These are phyloP conservation scores for Clinocottus analis DNA, from an alignment of 2,113 vertebrate genomes.

Conservation along the genomic window DNA sequence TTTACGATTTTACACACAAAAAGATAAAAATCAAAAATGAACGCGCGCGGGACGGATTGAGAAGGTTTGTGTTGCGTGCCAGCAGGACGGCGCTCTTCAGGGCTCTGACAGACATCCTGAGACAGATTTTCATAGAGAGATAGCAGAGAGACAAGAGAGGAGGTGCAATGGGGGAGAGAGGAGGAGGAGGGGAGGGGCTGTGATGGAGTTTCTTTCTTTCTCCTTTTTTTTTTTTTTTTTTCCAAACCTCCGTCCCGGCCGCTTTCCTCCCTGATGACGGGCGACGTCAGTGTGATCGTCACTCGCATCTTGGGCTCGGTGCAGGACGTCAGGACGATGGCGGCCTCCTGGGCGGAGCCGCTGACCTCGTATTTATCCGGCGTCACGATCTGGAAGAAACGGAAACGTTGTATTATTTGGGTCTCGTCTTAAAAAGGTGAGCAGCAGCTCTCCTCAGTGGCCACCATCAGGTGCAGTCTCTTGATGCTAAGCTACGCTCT, in stretches of 20 bases:
- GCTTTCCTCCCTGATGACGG: constrained; percentile 94
- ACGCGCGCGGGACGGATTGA: neutral
- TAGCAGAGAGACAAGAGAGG: constrained; percentile 57
- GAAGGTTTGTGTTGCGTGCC: constrained; percentile 65
- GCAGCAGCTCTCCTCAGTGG: neutral
- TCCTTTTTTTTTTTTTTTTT: no score
- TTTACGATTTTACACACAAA: constrained; percentile 16
- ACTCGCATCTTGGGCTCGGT: constrained; percentile 98
- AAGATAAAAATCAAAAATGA: constrained; percentile 40
- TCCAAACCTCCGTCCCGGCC: constrained; percentile 94
- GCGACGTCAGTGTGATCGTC: constrained; percentile 97
- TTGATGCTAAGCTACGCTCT: no score
- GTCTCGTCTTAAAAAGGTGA: neutral
- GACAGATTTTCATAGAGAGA: constrained; percentile 71
- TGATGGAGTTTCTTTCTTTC: constrained; percentile 20
- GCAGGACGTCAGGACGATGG: constrained; percentile 93
- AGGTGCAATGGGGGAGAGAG: constrained; percentile 40
- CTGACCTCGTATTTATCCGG: constrained; percentile 98
- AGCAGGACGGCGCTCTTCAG: constrained; percentile 83
- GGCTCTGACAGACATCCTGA: constrained; percentile 69
- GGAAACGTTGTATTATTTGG: neutral
- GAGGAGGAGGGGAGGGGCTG: constrained; percentile 38
- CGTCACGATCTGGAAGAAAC: constrained; percentile 88
- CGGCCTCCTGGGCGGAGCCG: constrained; percentile 91
- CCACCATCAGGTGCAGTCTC: neutral